Base-by-base conservation (phyloP, 2,797 vertebrate genomes). In the Notolabrus celidotus region DNA sequence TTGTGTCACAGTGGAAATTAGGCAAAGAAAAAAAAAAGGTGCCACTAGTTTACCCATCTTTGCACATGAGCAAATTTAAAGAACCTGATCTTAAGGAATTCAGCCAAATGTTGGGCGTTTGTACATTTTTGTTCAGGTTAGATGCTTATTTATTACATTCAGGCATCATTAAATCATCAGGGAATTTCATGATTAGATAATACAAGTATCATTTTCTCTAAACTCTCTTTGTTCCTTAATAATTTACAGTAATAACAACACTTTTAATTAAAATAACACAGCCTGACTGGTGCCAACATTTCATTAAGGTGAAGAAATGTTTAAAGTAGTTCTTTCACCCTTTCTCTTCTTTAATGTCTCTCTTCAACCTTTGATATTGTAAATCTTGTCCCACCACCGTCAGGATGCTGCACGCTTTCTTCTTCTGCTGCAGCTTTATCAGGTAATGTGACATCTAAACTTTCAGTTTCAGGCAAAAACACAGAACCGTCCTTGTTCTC, bases 401-500 rank as follows among this genome's bases (percentile, higher is more conserved):
- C 63, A 4, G 73, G 71, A n/a, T 45, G 67, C 49, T 47, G 77
- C 20, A 71, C 67, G 12, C 16, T 64, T 22, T 83, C 67, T 42
- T 80, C 84, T 7, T 86, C 67, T n/a, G 69, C 41, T 33, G 80
- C 89, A 41, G 92, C 93, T 53, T 66, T 88, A 74, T 90, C 81
- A 19, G 93, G 85, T 1, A 90, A n/a, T n/a, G n/a, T n/a, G n/a
- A n/a, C n/a, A n/a, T n/a, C n/a, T n/a, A n/a, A n/a, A n/a, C n/a
- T n/a, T n/a, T n/a, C 90, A 63, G 90, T 86, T 61, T 93, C 91
- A 12, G 90, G 83, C 33, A 93, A 93, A 89, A 92, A 95, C 0
- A 67, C 79, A 79, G 86, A 86, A 0, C 86, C 80, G 66, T 95
- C 94, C 64, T 93, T 22, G 2, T 86, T 66, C 11, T 67, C 74